Percentiles rank a stretch among this genome's conserved stretches.
phyloP scores from a whole-genome alignment of 2,797 vertebrate genomes.

The Characodon lateralis region DNA sequence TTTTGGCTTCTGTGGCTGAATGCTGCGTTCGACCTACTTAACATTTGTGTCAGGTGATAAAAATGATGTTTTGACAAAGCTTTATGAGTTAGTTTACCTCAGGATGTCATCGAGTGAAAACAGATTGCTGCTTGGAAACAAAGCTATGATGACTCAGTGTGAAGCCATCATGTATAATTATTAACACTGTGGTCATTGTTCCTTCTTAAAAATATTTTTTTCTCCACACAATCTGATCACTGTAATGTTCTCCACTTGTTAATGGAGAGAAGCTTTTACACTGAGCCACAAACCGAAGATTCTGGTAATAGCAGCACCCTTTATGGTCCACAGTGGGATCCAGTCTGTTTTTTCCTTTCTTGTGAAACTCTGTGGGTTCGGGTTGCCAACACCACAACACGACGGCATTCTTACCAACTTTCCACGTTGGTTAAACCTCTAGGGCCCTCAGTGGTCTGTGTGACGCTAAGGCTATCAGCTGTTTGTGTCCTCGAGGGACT shows the following conservation, averaged over 20 bases:
- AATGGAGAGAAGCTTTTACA: constrained; percentile 7
- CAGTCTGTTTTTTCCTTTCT: neutral
- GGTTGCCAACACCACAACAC: neutral
- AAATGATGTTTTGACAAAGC: neutral
- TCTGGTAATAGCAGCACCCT: neutral
- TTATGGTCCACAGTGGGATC: neutral
- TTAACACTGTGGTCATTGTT: neutral
- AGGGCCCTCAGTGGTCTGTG: neutral
- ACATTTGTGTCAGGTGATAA: neutral
- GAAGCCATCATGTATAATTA: neutral
- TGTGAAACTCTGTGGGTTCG: neutral
- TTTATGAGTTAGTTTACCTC: neutral
- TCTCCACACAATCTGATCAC: neutral
- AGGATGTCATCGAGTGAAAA: neutral
- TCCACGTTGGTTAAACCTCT: neutral
- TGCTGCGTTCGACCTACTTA: neutral
- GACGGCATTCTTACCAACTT: neutral
- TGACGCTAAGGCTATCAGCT: constrained; percentile 9
- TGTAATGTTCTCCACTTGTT: neutral
- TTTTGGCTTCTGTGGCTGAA: neutral
- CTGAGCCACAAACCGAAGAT: neutral
- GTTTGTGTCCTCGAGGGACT: constrained; percentile 1
- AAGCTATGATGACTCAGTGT: neutral
- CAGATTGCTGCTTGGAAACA: neutral
- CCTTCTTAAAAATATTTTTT: neutral